A percentile compares a stretch with the other conserved stretches of the same genome.
phyloP scores from a whole-genome alignment of 2,797 vertebrate species.

The Micropoecilia bifurca region DNA sequence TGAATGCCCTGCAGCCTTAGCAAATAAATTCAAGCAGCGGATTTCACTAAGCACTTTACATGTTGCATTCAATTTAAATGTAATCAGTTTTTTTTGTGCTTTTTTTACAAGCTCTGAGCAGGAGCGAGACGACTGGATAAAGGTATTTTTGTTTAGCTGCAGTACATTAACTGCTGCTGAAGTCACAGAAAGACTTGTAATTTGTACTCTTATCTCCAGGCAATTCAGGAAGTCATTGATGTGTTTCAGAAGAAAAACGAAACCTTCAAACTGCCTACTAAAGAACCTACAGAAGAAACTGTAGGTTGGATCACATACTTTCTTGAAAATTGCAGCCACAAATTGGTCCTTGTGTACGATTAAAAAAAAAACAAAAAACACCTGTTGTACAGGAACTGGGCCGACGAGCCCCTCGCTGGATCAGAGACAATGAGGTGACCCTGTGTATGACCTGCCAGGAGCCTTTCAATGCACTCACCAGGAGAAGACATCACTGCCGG shows the following conservation, averaged over 20 bases:
- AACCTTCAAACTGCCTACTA: conserved; percentile 89
- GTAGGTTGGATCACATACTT: conserved; percentile 72
- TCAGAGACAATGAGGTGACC: conserved; percentile 90
- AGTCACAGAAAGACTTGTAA: conserved; percentile 13
- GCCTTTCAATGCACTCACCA: conserved; percentile 85
- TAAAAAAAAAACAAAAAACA: background rate
- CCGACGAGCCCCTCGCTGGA: conserved; percentile 89
- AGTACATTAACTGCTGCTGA: background rate
- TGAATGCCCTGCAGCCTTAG: background rate
- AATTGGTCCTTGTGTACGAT: background rate
- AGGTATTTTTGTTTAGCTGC: conserved; percentile 78
- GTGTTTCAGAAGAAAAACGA: conserved; percentile 91
- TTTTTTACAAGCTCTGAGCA: conserved; percentile 86
- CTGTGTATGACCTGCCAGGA: conserved; percentile 91
- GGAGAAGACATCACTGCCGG: conserved; percentile 90
- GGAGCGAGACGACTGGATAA: conserved; percentile 93
- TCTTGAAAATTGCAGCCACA: background rate
- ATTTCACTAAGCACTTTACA: background rate
- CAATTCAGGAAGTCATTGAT: conserved; percentile 87
- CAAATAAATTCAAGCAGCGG: background rate
- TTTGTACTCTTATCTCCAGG: conserved; percentile 67
- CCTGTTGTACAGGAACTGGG: conserved; percentile 82
- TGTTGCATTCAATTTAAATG: background rate
- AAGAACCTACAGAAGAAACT: conserved; percentile 86
- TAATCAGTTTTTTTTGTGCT: background rate